These are phyloP conservation scores for Conus canariensis DNA, from an alignment of 2,888 invertebrate genomes.

Conservation along the genomic window DNA sequence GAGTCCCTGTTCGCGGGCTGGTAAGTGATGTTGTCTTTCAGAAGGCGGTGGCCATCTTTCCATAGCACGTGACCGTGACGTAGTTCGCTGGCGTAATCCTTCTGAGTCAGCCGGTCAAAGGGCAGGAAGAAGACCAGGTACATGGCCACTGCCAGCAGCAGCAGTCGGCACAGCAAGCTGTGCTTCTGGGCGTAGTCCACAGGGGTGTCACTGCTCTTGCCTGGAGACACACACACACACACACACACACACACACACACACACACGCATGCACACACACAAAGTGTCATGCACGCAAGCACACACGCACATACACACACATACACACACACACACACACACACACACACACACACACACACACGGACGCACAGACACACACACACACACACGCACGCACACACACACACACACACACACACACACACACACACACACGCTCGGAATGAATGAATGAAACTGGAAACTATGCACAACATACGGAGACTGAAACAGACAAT, in stretches of 20 bases:
- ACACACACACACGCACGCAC: background rate
- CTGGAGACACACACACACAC: background rate
- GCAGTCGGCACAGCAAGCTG: background rate
- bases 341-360: background rate
- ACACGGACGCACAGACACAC: background rate
- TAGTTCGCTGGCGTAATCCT: background rate
- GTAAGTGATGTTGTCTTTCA: background rate
- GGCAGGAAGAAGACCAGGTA: background rate
- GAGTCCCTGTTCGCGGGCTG: background rate
- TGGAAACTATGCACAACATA: too few species aligned
- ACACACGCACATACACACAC: background rate
- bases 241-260: background rate
- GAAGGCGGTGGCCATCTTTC: slow-evolving; percentile 5
- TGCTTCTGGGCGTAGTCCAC: background rate
- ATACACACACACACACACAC: background rate
- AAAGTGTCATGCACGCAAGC: background rate
- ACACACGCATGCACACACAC: background rate
- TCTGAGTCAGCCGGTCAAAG: background rate
- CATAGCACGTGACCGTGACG: slow-evolving; percentile 23
- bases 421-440: background rate
- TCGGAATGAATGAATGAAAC: too few species aligned
- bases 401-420: slow-evolving; percentile 10
- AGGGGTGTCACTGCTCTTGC: background rate
- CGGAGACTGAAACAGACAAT: too few species aligned
- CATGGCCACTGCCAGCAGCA: background rate